Evolutionary conservation across 1,140 invertebrate species (phyloP), one percentile per base, ranked within the genome.

Genomic region (Drosophila lacertosa): DNA sequence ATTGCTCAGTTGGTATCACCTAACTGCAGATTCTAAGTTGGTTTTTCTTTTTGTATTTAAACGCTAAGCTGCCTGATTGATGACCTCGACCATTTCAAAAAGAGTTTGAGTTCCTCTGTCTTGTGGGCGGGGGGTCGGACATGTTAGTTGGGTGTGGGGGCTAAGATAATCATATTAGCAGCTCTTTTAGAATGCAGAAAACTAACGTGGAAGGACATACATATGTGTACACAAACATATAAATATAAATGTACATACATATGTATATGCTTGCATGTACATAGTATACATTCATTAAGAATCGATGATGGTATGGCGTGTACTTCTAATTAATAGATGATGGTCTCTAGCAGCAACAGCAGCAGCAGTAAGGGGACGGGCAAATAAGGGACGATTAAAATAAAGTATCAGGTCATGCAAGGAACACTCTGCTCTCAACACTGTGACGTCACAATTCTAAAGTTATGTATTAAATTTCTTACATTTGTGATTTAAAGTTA

Each of bases 1-100:
- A n/a, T n/a, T n/a, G n/a, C n/a, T n/a, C n/a, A n/a, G n/a, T n/a
- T n/a, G n/a, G n/a, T n/a, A n/a, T n/a, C n/a, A n/a, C n/a, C n/a
- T n/a, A n/a, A n/a, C n/a, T n/a, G n/a, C n/a, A n/a, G n/a, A n/a
- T n/a, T n/a, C n/a, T n/a, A n/a, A n/a, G n/a, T n/a, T n/a, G n/a
- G n/a, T 29, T 29, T 29, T 22, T 22, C 37, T 60, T 86, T 68
- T 84, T 66, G 76, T 11, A 65, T 77, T 55, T 59, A 16, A 47
- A 32, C 20, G 3, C 39, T 77, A 86, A 86, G 73, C 69, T 45
- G 45, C 20, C 59, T 68, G 75, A 74, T 67, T 70, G 65, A 66
- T 77, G 60, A 67, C 64, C 54, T 68, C 68, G 45, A 72, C 47
- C 66, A 67, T 70, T 71, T 72, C 10, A 40, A 57, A 59, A 62